These are phyloP conservation scores for Toxotes jaculatrix DNA, from an alignment of 2,113 vertebrate species.

Conservation along the genomic window DNA sequence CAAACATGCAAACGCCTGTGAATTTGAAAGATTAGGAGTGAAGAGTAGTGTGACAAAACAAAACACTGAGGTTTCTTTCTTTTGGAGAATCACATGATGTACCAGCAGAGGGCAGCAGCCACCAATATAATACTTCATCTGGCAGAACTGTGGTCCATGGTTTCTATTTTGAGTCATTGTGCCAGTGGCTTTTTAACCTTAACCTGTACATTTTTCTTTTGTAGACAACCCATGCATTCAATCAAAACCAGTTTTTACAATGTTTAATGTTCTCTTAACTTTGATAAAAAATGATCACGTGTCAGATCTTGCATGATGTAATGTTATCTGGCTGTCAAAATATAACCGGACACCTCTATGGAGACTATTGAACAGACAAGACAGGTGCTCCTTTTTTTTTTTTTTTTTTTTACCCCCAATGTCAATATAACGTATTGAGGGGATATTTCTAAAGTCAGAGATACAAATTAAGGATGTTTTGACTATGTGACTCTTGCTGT, in stretches of 20 bases:
- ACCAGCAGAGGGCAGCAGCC: constrained; percentile 75
- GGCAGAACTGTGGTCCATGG: not conserved
- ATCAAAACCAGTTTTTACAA: not conserved
- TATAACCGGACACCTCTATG: not conserved
- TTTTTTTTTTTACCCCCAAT: not conserved
- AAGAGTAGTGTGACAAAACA: not conserved
- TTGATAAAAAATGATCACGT: not conserved
- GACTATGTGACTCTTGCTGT: not conserved
- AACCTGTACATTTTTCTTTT: not conserved
- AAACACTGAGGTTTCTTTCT: not conserved
- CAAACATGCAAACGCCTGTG: not conserved
- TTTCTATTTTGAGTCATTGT: constrained; percentile 12
- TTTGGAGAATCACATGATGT: not conserved
- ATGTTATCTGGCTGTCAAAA: constrained; percentile 21
- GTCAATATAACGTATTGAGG: not conserved
- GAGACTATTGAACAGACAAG: not conserved
- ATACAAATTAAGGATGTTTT: not conserved
- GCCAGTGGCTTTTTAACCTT: not conserved
- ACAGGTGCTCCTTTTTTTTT: not conserved
- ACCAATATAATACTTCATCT: constrained; percentile 22
- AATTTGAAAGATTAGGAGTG: not conserved
- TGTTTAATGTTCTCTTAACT: not conserved
- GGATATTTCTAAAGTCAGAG: not conserved
- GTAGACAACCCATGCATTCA: not conserved
- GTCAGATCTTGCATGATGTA: constrained; percentile 23